Base-by-base conservation (phyloP, 2,888 invertebrate species). In the Tipula helvola region DNA sequence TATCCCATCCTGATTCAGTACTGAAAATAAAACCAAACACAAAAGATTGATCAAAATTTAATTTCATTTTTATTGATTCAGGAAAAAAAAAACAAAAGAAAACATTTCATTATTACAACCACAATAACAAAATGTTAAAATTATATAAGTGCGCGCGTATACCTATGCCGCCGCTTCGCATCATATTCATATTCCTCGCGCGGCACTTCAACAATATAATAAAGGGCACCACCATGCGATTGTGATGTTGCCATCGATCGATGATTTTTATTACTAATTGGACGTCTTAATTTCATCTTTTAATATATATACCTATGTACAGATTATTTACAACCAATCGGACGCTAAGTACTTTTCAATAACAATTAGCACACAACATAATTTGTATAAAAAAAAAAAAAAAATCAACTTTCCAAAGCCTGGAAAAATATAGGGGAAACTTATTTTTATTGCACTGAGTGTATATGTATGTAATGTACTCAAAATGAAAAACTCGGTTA, bases 1-100 rank as follows among this genome's bases (percentile, higher is more conserved):
- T 99, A 92, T 99, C 98, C 96, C 98, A 97, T 88, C 97, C 97
- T 90, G 97, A 98, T 91, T 98, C 98, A 91, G 96, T 96, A 92
- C 98, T 98, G 94, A 16, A 93, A 93, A 89, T 87, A 88, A 87
- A 88, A 71, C 86, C 84, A 87, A 84, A 87, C 41, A 83, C 52
- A 86, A 36, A 39, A 39, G 39, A 83, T 42, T 28, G n/a, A 86
- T 86, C 47, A 47, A 86, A 71, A n/a, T 86, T 52, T 36, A 83
- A 36, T 83, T 36, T 83, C 8, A 10, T 28, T 83, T 36, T 10
- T 83, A 83, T 36, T 13, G 36, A 83, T 12, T 83, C 36, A 83
- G n/a, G n/a, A n/a, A 71, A 83, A 7, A 36, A 3, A 83, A 36
- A 83, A 36, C 36, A 5, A 52, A 52, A 3, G 3, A 39, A 39